Base-by-base conservation (phyloP, 2,888 invertebrate genomes). In the Andrena chrysosceles region DNA sequence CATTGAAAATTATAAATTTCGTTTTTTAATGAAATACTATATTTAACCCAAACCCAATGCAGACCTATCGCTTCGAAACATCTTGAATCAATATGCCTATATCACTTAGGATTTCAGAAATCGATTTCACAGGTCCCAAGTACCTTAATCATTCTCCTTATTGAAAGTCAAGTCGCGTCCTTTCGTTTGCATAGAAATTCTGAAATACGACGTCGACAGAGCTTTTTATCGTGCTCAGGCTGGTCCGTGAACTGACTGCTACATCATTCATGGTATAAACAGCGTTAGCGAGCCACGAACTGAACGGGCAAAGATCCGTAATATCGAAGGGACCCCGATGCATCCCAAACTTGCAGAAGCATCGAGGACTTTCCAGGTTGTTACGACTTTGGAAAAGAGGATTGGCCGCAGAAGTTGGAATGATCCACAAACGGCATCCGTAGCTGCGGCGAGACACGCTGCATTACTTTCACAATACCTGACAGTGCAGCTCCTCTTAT, bases 211-310 rank as follows among this genome's bases (percentile, higher is more conserved):
- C 54, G 69, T 20, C 33, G 42, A 10, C 23, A 3, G 64, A 73
- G 75, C 77, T 85, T 85, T 86, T 85, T 87, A 87, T 87, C 84
- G 74, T 72, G 71, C 60, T 42, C 68, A 52, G 54, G 67, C 75
- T 69, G 70, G 68, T 54, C 59, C 77, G n/a, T 59, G 72, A 77
- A 70, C 68, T 33, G 76, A 60, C 77, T 84, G 10, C 68, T 86
- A 82, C 87, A 87, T 88, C 84, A 87, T 87, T 87, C 86, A 88
- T 87, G 72, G 77, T 73, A 86, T 86, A 87, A 87, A 84, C 81
- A 81, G 79, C 63, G 70, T 70, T 75, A 76, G 72, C 76, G 77
- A 87, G 66, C 79, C 75, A 67, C 67, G 74, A 81, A 68, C 62
- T 56, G 77, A 74, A 85, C 77, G 64, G 52, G 67, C 72, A 62